phyloP scores from a whole-genome alignment of 2,888 invertebrate genomes.

The Metellina segmentata region DNA sequence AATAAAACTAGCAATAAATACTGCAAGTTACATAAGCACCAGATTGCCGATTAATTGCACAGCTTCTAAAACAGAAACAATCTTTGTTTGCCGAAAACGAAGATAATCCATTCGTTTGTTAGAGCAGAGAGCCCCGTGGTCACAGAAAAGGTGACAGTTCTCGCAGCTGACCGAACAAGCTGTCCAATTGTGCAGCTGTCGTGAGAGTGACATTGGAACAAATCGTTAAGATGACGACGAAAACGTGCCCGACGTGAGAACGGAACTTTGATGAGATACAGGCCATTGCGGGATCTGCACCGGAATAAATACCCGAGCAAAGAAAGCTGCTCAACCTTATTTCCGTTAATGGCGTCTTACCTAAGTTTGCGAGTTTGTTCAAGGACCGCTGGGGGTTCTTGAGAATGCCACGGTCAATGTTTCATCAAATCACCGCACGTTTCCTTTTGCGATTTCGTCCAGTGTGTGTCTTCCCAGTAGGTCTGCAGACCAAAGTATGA shows the following conservation, averaged over 20 bases:
- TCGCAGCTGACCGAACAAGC: neutral
- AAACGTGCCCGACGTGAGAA: neutral
- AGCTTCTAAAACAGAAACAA: neutral
- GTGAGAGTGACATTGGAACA: neutral
- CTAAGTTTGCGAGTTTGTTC: too few relatives aligned
- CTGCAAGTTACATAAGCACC: too few relatives aligned
- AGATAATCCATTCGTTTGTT: neutral
- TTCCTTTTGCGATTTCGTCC: too few relatives aligned
- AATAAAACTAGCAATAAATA: too few relatives aligned
- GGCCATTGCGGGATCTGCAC: too few relatives aligned
- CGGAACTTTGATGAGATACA: too few relatives aligned
- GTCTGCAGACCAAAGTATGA: too few relatives aligned
- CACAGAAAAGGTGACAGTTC: neutral
- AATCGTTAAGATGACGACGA: neutral
- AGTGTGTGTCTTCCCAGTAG: too few relatives aligned
- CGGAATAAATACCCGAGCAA: neutral
- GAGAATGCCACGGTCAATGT: too few relatives aligned
- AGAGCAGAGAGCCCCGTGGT: neutral
- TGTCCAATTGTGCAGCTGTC: neutral
- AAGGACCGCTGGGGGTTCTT: too few relatives aligned
- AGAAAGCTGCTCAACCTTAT: neutral
- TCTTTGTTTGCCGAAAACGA: neutral
- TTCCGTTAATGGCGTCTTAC: neutral
- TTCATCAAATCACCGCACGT: too few relatives aligned
- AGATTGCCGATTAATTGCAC: neutral